Percentiles rank a stretch among this genome's conserved stretches.
Evolutionary conservation across 2,113 vertebrate species (phyloP).

Genomic region (Ranitomeya imitator): DNA sequence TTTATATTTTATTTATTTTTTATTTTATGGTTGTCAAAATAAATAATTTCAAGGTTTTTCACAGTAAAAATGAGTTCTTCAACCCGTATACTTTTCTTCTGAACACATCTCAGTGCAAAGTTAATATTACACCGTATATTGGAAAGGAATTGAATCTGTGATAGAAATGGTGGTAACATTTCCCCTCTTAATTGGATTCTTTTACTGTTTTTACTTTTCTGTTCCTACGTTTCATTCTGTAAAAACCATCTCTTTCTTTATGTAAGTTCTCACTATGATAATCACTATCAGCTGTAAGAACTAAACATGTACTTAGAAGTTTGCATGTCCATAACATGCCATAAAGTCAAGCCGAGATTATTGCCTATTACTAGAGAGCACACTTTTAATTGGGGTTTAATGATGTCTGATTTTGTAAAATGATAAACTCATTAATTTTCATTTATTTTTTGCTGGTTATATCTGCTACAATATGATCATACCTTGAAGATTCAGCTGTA

Average conservation of each 20-base stretch:
- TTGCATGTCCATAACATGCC: not conserved
- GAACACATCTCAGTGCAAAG: not conserved
- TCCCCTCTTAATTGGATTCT: conserved; percentile 15
- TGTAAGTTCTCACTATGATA: not conserved
- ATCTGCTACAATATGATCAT: not conserved
- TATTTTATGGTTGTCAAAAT: not conserved
- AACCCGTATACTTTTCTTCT: conserved; percentile 2
- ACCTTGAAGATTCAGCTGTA: not conserved
- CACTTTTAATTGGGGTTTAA: not conserved
- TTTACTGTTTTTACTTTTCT: not conserved
- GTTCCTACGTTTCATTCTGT: not conserved
- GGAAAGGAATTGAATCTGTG: conserved; percentile 10
- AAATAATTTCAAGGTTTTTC: not conserved
- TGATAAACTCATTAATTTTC: not conserved
- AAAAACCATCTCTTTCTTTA: not conserved
- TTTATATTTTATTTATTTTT: not conserved
- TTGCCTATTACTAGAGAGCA: not conserved
- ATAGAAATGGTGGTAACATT: conserved; percentile 4
- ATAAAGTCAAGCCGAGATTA: not conserved
- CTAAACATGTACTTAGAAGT: not conserved
- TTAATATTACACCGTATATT: not conserved
- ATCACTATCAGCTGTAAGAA: not conserved
- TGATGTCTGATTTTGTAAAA: not conserved
- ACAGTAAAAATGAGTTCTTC: not conserved
- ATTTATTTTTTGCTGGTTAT: not conserved